These are phyloP conservation scores for Nicator chloris DNA, from an alignment of 2,113 vertebrate species.

Conservation along the genomic window DNA sequence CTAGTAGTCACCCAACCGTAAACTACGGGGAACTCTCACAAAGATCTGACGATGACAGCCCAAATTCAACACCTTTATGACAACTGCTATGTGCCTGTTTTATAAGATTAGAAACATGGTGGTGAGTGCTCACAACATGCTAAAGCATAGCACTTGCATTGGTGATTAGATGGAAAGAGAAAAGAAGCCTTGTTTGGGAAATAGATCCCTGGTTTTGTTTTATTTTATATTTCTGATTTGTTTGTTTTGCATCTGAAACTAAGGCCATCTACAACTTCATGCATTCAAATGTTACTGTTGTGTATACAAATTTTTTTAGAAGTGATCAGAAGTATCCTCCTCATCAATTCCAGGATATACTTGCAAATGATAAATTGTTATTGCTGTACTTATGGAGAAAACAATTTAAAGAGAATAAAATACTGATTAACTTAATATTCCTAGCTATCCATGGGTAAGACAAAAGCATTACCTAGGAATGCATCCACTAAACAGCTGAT, in stretches of 20 bases:
- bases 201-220: background rate
- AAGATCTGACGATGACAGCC: background rate
- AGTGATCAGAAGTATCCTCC: background rate
- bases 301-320: background rate
- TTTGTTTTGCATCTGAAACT: background rate
- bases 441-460: background rate
- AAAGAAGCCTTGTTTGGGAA: background rate
- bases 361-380: background rate
- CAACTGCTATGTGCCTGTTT: no score
- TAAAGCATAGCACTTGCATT: background rate
- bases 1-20: fast-evolving
- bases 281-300: background rate
- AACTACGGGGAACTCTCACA: background rate
- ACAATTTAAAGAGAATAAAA: background rate
- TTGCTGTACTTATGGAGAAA: background rate
- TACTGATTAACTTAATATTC: background rate
- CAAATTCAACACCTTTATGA: background rate
- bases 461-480: constrained; percentile 85
- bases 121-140: background rate
- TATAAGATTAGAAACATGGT: background rate
- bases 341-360: background rate
- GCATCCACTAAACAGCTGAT: constrained; percentile 95
- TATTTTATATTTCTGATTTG: background rate
- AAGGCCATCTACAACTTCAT: background rate
- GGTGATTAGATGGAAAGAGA: background rate